Conservation (phyloP, 2,113 vertebrate genomes). For the Pterophyllum scalare region DNA sequence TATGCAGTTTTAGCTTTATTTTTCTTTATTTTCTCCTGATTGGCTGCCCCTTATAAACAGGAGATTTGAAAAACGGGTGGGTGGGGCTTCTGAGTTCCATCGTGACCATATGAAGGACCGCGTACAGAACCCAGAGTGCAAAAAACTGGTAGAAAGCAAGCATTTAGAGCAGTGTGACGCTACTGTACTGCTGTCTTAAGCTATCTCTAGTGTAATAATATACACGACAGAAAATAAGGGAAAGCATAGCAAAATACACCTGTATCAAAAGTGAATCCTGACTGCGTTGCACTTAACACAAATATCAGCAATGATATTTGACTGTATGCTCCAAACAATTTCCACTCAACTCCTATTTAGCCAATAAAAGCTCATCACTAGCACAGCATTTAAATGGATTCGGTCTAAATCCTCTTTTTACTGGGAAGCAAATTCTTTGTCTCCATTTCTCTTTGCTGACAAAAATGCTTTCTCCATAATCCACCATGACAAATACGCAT, state of each 20-base stretch:
- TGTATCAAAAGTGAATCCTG: background rate
- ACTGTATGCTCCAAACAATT: background rate
- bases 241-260: background rate
- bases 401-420: constrained; percentile 11
- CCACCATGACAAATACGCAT: background rate
- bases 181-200: background rate
- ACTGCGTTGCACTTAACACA: background rate
- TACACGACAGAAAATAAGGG: fast-evolving
- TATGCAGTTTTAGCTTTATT: background rate
- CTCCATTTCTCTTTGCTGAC: constrained; percentile 4
- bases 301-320: background rate
- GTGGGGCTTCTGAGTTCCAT: background rate
- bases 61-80: background rate
- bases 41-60: background rate
- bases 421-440: constrained; percentile 8
- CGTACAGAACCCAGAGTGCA: background rate
- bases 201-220: background rate
- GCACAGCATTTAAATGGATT: constrained; percentile 1
- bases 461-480: background rate
- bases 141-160: background rate
- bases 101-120: background rate
- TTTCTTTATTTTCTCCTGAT: background rate
- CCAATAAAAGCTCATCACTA: background rate
- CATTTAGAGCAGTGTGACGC: background rate
- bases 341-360: background rate